Base-by-base conservation (phyloP, 2,888 invertebrate species). In the Cephus spinipes region DNA sequence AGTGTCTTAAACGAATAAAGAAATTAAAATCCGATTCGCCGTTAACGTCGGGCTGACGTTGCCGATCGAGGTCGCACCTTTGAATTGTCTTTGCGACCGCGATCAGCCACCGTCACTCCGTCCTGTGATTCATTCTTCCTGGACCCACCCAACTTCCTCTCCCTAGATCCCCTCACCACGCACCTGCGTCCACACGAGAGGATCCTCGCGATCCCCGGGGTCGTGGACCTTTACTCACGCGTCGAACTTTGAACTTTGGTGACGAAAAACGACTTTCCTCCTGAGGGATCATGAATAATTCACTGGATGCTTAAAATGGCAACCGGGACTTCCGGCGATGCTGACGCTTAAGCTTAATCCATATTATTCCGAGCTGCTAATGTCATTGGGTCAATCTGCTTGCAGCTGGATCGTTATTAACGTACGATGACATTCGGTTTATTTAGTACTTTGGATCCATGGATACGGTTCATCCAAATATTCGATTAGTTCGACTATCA, bases 1-100 rank as follows among this genome's bases (percentile, higher is more conserved):
- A 81, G 81, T 83, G 79, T 79, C 79, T 81, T 83, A 77, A 77
- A 76, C 80, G 78, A 85, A 82, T 83, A 83, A 85, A 83, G 78
- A 80, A 74, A 74, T 71, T 6, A 23, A 55, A 55, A 55, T 55
- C 23, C 33, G 31, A 32, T 31, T 71, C 71, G 31, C 30, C 15
- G 0, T 12, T 32, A 12, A 23, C 0, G 12, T 71, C 31, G 31
- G 1, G 31, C n/a, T 71, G 71, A 71, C 23, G 2, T 32, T 71
- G 55, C 3, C 32, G 71, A 71, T 71, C 33, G 31, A 71, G 31
- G 15, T 31, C 33, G 71, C 12, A 23, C 55, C 55, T 55, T 23
- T 23, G 6, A 55, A 55, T 55, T 55, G 2, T 23, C 55, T 11
- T 11, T 33, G 71, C 71, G 71, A 31, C 15, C 32, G 71, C 31